Evolutionary conservation across 2,888 invertebrate genomes (phyloP), one percentile per base, ranked within the genome.

Genomic region (Megalurothrips usitatus): DNA sequence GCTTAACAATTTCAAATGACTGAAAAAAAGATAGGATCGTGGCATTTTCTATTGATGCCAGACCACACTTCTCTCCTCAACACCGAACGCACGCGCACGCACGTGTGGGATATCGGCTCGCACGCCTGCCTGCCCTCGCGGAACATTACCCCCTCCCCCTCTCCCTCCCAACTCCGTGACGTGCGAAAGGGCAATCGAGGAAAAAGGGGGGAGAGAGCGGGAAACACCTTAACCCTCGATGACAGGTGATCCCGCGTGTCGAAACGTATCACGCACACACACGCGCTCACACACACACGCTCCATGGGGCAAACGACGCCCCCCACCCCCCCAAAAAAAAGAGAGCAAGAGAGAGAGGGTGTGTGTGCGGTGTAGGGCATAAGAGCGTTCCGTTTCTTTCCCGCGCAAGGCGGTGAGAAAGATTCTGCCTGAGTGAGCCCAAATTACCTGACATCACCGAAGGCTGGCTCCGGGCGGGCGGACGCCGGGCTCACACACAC

Each of bases 391-490:
- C 3, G 34, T 43, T 43, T 6, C 6, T 43, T 43, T n/a, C n/a
- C n/a, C 14, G 11, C 14, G 58, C 14, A 26, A 1, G 68, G 26
- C 23, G 23, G 68, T 26, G 68, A 75, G 68, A 75, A 75, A 75
- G 68, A 75, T 75, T 75, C 68, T 75, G 68, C 68, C 68, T 75
- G 68, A 75, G 68, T 26, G 68, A 26, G 23, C 12, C 26, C 68
- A 75, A 75, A 75, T 75, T 75, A 75, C 68, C 68, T 75, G 68
- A 75, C 68, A 75, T 75, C 68, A 26, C 68, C 26, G n/a, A n/a
- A n/a, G n/a, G n/a, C n/a, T n/a, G n/a, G 68, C 68, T 26, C n/a
- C 14, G 34, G 3, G 3, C 34, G 34, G 34, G 34, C 34, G 6
- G 34, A 6, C 34, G 34, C 34, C 34, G 2, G 34, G 34, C 34